phyloP scores from a whole-genome alignment of 2,888 invertebrate species.

The Elegia similella region DNA sequence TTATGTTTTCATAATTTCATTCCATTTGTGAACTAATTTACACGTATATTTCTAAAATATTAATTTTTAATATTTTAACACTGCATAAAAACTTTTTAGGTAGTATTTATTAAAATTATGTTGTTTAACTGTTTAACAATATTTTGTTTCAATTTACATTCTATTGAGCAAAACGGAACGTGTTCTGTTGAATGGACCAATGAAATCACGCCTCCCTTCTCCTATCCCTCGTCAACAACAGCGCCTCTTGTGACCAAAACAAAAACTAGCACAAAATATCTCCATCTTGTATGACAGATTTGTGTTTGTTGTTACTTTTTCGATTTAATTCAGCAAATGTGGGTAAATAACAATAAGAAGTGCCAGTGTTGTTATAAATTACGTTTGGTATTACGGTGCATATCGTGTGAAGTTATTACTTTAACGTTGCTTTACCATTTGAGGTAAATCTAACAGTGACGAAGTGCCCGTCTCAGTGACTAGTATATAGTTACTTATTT shows the following conservation, averaged over 20 bases:
- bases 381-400: slow-evolving; percentile 33
- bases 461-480: slow-evolving; percentile 74
- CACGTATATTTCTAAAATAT: background rate
- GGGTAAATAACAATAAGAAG: slow-evolving; percentile 55
- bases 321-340: slow-evolving; percentile 64
- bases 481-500: slow-evolving; percentile 82
- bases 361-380: slow-evolving; percentile 44
- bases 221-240: slow-evolving; percentile 31
- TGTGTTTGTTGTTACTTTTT: slow-evolving; percentile 81
- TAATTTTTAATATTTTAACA: background rate
- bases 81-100: background rate
- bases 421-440: slow-evolving; percentile 41
- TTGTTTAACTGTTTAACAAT: slow-evolving; percentile 3
- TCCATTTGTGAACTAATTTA: background rate
- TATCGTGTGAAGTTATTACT: slow-evolving; percentile 40
- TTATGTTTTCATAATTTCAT: background rate
- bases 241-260: slow-evolving; percentile 73
- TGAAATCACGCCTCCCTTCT: slow-evolving; percentile 54
- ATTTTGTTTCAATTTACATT: background rate
- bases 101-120: slow-evolving; percentile 4
- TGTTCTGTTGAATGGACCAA: slow-evolving; percentile 45
- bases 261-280: slow-evolving; percentile 81
- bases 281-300: slow-evolving; percentile 85
- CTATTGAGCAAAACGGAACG: slow-evolving; percentile 49
- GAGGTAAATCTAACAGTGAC: slow-evolving; percentile 68